Evolutionary conservation across 2,888 invertebrate genomes (phyloP), one percentile per base, ranked within the genome.

Genomic region (Oeneis ivallda): DNA sequence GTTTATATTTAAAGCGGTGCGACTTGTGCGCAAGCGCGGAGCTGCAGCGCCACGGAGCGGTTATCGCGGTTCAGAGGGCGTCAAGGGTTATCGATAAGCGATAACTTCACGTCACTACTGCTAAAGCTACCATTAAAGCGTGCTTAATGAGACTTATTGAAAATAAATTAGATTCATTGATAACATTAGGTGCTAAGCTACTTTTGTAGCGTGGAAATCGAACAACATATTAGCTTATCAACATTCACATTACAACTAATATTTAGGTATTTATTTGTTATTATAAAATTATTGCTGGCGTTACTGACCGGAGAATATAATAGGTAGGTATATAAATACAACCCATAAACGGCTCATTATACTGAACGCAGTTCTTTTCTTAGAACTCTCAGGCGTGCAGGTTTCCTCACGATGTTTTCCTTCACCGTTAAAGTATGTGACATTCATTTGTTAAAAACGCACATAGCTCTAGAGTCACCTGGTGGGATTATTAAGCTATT

Each of bases 1-100:
- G 17, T 47, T n/a, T 9, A 8, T 9, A 45, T 17, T 47, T 11
- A 13, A 50, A 10, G 19, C 11, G 49, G 11, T 19, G 49, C 9
- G 54, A 5, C 34, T 19, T 17, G 11, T 13, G 11, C 39, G 34
- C 26, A 1, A n/a, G 13, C 56, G 69, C 67, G 63, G 60, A 43
- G 60, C 13, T 67, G 70, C 67, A 70, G 26, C 39, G 50, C 49
- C 66, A 17, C 50, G 65, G 32, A 41, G 68, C 71, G 80, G 79
- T 84, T 87, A 87, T 86, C 87, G 80, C 72, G 70, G 80, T 76
- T 80, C 82, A 78, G 71, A 78, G 83, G 80, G 73, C 82, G 80
- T 74, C 74, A 75, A 73, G 82, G 86, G 87, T 86, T 86, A 85
- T 85, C 87, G 82, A 81, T 75, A 76, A 63, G 64, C 79, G 85